Percentiles rank a stretch among this genome's conserved stretches.
These are phyloP conservation scores for Hemicrepidius hirtus DNA, from an alignment of 2,888 invertebrate genomes.

Conservation along the genomic window DNA sequence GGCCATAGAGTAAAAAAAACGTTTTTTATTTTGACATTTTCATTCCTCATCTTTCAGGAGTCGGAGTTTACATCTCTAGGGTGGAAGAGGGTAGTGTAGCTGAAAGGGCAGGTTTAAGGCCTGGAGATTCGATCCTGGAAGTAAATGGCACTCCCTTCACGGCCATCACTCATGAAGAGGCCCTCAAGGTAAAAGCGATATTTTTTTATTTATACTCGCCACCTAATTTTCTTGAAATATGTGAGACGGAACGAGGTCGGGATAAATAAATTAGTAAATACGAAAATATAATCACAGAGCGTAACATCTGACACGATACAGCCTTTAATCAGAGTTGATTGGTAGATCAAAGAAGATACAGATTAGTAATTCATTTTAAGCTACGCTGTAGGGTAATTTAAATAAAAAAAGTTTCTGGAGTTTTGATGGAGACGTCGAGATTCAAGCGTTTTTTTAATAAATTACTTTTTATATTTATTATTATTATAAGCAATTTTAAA, in stretches of 20 bases:
- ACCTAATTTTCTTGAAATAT: slow-evolving; percentile 5
- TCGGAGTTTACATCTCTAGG: slow-evolving; percentile 93
- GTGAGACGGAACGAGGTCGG: background rate
- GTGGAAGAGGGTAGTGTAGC: slow-evolving; percentile 94
- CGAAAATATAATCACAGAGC: background rate
- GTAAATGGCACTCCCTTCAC: slow-evolving; percentile 96
- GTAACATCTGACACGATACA: background rate
- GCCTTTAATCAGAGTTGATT: background rate
- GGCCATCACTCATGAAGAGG: slow-evolving; percentile 94
- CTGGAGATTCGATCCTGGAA: slow-evolving; percentile 95
- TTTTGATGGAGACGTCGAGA: no score
- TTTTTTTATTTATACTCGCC: slow-evolving; percentile 41
- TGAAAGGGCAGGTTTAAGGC: slow-evolving; percentile 89
- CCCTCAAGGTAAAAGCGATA: slow-evolving; percentile 85
- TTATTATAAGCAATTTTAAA: no score
- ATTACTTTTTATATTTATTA: no score
- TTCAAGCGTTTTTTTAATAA: no score
- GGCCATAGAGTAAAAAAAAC: no score
- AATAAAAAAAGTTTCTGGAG: no score
- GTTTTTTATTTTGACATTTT: slow-evolving; percentile 8
- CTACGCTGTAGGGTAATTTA: no score
- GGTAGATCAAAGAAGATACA: no score
- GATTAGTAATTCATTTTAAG: no score
- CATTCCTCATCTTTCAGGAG: slow-evolving; percentile 73
- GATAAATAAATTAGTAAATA: slow-evolving; percentile 1